Evolutionary conservation across 2,888 invertebrate species (phyloP).

Genomic region (Latrodectus elegans): DNA sequence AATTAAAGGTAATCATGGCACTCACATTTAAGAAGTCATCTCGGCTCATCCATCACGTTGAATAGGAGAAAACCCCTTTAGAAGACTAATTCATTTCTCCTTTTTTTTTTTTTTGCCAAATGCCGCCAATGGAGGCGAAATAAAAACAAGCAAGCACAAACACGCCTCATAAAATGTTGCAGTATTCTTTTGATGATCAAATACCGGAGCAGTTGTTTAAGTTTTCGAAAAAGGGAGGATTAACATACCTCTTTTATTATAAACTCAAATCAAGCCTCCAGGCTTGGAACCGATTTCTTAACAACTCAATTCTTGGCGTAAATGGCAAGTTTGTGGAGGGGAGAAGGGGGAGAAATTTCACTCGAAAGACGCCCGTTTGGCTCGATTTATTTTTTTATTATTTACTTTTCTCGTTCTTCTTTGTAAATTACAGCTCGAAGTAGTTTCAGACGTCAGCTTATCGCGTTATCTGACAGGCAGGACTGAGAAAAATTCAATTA

Average conservation of each 20-base stretch:
- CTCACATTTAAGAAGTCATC: neutral
- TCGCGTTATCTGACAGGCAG: constrained; percentile 19
- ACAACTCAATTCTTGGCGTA: constrained; percentile 41
- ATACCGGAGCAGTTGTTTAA: constrained; percentile 39
- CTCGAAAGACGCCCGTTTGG: constrained; percentile 30
- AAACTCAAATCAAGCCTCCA: neutral
- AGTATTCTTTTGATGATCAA: constrained; percentile 27
- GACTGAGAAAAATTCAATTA: constrained; percentile 53
- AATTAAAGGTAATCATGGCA: constrained; percentile 18
- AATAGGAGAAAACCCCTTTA: neutral
- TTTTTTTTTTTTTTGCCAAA: neutral
- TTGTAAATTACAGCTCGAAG: constrained; percentile 33
- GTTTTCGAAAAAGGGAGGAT: constrained; percentile 34
- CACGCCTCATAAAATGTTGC: constrained; percentile 24
- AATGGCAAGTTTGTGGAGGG: constrained; percentile 11
- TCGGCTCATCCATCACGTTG: constrained; percentile 13
- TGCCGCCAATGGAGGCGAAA: constrained; percentile 11
- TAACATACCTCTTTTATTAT: constrained; percentile 22
- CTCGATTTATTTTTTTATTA: constrained; percentile 22
- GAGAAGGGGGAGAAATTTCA: constrained; percentile 11
- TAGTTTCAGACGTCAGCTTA: constrained; percentile 23
- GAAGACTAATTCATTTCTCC: constrained; percentile 13
- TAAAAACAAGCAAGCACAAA: constrained; percentile 11
- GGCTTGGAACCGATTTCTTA: constrained; percentile 18
- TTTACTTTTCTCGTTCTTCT: neutral